Conservation (phyloP, 2,797 vertebrate genomes). For the Argentina silus region DNA sequence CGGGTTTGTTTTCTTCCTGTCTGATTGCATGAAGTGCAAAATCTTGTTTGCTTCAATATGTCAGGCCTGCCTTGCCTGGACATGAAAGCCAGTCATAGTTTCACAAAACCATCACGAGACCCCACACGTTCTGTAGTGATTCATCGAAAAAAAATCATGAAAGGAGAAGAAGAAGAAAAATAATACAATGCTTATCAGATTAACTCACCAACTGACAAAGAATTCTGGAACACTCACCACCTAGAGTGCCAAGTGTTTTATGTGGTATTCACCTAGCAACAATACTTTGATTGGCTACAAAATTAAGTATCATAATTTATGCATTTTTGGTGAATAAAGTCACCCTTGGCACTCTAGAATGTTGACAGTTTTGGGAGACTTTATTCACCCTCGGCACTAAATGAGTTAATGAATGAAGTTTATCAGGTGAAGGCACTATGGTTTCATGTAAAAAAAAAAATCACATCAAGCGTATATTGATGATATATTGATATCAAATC, state of each 20-base stretch:
- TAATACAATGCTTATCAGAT: neutral
- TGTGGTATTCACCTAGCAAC: too few relatives aligned
- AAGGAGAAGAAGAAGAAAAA: constrained; percentile 26
- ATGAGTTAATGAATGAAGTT: too few relatives aligned
- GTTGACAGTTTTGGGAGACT: too few relatives aligned
- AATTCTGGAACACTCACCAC: too few relatives aligned
- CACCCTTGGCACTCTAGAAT: too few relatives aligned
- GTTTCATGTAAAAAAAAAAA: constrained; percentile 41
- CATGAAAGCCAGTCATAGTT: constrained; percentile 42
- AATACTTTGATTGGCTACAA: too few relatives aligned
- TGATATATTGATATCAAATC: neutral
- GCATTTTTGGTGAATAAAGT: too few relatives aligned
- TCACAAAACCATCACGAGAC: constrained; percentile 15
- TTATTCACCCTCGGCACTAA: too few relatives aligned
- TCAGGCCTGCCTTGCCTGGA: constrained; percentile 34
- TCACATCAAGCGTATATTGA: constrained; percentile 40
- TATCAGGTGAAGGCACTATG: constrained; percentile 25
- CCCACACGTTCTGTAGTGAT: constrained; percentile 40
- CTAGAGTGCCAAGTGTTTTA: too few relatives aligned
- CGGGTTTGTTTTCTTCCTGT: constrained; percentile 1
- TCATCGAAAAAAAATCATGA: constrained; percentile 37
- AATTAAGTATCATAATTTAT: too few relatives aligned
- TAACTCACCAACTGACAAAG: too few relatives aligned
- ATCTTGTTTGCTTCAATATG: neutral
- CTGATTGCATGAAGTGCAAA: constrained; percentile 12